Evolutionary conservation across 2,113 vertebrate species (phyloP).

Genomic region (Siniperca chuatsi): DNA sequence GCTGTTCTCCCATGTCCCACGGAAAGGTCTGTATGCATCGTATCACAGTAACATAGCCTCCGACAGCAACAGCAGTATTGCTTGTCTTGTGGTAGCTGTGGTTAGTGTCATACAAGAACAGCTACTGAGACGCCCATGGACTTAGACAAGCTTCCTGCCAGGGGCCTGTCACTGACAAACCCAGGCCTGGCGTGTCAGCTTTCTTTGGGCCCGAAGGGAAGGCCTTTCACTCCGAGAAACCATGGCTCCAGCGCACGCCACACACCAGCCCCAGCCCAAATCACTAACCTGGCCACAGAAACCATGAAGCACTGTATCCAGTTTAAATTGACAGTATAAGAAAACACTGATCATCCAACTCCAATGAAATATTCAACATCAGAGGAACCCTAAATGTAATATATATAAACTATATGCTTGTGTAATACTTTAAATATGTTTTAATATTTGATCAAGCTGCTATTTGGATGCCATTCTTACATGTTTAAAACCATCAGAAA

Average conservation of each 20-base stretch:
- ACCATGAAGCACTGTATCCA: conserved; percentile 67
- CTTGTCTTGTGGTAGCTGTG: conserved; percentile 76
- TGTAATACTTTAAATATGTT: conserved; percentile 36
- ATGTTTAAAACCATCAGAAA: conserved; percentile 39
- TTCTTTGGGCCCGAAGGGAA: conserved; percentile 66
- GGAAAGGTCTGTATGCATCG: conserved; percentile 52
- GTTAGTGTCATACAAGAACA: conserved; percentile 76
- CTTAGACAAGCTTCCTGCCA: conserved; percentile 64
- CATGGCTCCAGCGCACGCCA: conserved; percentile 43
- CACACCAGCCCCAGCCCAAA: conserved; percentile 49
- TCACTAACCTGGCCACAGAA: conserved; percentile 66
- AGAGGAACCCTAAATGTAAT: conserved; percentile 56
- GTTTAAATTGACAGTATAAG: conserved; percentile 64
- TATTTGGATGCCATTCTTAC: conserved; percentile 39
- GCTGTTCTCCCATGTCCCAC: conserved; percentile 20
- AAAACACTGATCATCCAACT: conserved; percentile 60
- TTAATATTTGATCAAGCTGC: conserved; percentile 64
- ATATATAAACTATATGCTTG: conserved; percentile 40
- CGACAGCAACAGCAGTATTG: conserved; percentile 59
- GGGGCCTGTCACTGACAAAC: conserved; percentile 70
- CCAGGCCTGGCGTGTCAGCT: conserved; percentile 69
- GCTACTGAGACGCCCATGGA: conserved; percentile 69
- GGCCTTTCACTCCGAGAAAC: conserved; percentile 63
- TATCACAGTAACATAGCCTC: conserved; percentile 54
- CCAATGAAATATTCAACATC: conserved; percentile 75